Conservation (phyloP, 2,888 invertebrate species). For the Deladenus siricidicola region DNA sequence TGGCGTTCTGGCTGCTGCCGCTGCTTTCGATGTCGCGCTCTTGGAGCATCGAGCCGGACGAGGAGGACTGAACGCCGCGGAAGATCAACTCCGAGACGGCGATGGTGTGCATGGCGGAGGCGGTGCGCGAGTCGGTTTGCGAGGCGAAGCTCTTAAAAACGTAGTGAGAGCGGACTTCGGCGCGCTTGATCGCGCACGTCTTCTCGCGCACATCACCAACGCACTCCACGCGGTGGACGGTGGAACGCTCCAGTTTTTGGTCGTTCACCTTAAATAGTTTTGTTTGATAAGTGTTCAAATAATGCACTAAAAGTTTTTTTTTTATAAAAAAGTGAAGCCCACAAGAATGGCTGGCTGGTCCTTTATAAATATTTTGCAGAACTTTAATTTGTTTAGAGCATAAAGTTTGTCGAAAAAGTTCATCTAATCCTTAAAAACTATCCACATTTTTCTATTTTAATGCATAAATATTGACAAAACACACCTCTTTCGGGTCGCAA, state of each 20-base stretch:
- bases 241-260: conserved; percentile 26
- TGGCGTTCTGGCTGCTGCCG: conserved; percentile 21
- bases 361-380: too few relatives aligned
- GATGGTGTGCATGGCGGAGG: conserved; percentile 28
- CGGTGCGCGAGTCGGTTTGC: conserved; percentile 21
- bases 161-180: conserved; percentile 36
- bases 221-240: conserved; percentile 36
- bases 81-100: conserved; percentile 15
- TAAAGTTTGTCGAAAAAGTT: too few relatives aligned
- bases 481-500: conserved; percentile 14
- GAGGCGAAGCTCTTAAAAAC: conserved; percentile 28
- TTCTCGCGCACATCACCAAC: conserved; percentile 30
- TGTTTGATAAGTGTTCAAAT: not conserved
- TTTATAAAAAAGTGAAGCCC: too few relatives aligned
- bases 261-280: conserved; percentile 1
- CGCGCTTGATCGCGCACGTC: conserved; percentile 27
- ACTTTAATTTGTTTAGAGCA: too few relatives aligned
- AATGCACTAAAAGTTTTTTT: not conserved
- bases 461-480: too few relatives aligned
- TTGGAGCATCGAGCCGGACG: conserved; percentile 9
- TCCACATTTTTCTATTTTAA: too few relatives aligned
- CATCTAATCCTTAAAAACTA: too few relatives aligned
- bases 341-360: too few relatives aligned
- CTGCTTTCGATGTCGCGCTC: not conserved
- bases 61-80: conserved; percentile 15